Percentiles rank a stretch among this genome's conserved stretches.
Conservation (phyloP, 2,888 invertebrate genomes). For the Artemia sinica region DNA sequence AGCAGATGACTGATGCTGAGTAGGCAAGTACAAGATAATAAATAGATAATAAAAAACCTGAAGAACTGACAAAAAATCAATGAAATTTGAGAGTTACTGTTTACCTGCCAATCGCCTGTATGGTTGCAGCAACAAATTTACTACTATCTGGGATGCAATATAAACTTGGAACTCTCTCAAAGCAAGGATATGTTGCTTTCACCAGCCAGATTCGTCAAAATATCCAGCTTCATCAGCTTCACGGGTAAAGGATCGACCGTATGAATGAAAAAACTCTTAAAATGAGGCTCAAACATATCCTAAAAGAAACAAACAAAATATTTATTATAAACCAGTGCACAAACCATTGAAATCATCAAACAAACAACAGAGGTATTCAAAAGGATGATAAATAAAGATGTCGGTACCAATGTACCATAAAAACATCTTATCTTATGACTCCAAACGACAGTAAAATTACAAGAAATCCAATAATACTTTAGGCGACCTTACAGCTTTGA, state of each 20-base stretch:
- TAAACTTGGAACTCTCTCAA: constrained; percentile 82
- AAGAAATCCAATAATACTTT: too few species aligned
- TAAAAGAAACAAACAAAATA: constrained; percentile 32
- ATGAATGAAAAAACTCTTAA: constrained; percentile 94
- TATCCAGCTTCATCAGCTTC: constrained; percentile 85
- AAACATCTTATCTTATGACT: too few species aligned
- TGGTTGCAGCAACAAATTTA: constrained; percentile 87
- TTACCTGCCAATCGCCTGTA: constrained; percentile 65
- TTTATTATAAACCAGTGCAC: too few species aligned
- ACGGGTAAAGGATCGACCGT: constrained; percentile 91
- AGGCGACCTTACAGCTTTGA: too few species aligned
- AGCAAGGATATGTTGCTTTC: constrained; percentile 82
- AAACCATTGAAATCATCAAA: too few species aligned
- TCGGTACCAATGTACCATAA: too few species aligned
- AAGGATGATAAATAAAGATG: too few species aligned
- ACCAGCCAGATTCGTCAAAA: constrained; percentile 84
- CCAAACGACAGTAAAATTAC: too few species aligned
- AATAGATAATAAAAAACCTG: neutral
- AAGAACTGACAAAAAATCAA: constrained; percentile 12
- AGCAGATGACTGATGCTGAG: too few species aligned
- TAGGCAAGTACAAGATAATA: neutral
- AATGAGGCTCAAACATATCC: constrained; percentile 86
- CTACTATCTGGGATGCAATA: constrained; percentile 77
- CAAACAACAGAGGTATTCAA: too few species aligned
- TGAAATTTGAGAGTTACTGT: neutral